phyloP scores from a whole-genome alignment of 2,113 vertebrate genomes.

The Phoxinus phoxinus region DNA sequence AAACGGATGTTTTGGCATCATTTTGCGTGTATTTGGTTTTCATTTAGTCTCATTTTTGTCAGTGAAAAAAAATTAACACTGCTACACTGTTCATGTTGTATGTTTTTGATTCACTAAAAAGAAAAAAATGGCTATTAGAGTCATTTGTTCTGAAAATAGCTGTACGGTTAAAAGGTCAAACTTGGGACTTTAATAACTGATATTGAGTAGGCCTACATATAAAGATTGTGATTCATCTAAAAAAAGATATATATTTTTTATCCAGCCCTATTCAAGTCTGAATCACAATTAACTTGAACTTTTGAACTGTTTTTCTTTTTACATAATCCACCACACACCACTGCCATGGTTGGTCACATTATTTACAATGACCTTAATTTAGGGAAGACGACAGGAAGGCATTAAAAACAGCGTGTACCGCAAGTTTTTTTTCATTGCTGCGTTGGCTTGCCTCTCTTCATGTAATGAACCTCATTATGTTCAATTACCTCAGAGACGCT shows the following conservation, averaged over 20 bases:
- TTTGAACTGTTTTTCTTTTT: not conserved
- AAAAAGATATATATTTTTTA: not conserved
- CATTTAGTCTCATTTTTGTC: too few relatives aligned
- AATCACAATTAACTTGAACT: not conserved
- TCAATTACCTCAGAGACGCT: constrained; percentile 46
- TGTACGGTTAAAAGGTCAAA: not conserved
- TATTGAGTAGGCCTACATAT: not conserved
- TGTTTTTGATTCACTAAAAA: too few relatives aligned
- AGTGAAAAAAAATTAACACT: too few relatives aligned
- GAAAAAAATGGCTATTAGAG: not conserved
- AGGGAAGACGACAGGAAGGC: not conserved
- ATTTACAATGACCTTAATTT: not conserved
- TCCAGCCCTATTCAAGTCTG: not conserved
- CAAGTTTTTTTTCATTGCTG: constrained; percentile 36
- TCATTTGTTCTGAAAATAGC: not conserved
- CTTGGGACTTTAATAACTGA: not conserved
- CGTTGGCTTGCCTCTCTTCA: constrained; percentile 30
- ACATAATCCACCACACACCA: not conserved
- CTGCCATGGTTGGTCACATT: constrained; percentile 14
- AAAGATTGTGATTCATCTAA: not conserved
- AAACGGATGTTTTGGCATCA: too few relatives aligned
- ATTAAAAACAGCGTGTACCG: not conserved
- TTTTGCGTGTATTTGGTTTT: too few relatives aligned
- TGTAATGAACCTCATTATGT: constrained; percentile 55
- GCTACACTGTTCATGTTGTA: too few relatives aligned